These are phyloP conservation scores for Corynorhinus townsendii DNA, from an alignment of 2,113 vertebrate genomes.

Conservation along the genomic window DNA sequence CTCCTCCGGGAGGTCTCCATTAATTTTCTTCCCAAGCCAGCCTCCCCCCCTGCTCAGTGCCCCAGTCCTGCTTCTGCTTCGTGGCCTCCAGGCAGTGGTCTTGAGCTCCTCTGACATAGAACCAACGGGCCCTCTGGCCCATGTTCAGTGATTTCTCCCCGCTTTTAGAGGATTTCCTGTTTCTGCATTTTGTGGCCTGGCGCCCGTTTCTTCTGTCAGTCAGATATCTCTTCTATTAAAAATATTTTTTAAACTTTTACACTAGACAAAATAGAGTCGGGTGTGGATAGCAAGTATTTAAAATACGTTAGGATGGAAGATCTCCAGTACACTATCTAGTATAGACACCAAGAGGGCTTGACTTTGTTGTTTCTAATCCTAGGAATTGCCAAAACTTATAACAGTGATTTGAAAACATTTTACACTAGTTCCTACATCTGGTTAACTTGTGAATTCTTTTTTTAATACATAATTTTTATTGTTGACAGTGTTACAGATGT, in stretches of 20 bases:
- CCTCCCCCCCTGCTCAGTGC: background rate
- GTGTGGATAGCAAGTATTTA: background rate
- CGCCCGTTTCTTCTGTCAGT: background rate
- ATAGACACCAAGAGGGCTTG: background rate
- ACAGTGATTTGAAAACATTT: background rate
- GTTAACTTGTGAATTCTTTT: background rate
- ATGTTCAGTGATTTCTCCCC: background rate
- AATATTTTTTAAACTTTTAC: background rate
- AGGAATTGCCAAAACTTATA: background rate
- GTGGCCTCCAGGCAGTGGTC: fast-evolving
- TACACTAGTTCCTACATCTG: background rate
- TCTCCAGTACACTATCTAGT: background rate
- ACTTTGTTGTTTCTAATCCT: background rate
- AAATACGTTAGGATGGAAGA: background rate
- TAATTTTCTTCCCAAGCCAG: background rate
- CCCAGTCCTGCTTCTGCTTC: background rate
- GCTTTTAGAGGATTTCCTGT: background rate
- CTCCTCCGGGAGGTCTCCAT: background rate
- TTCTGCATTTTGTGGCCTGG: background rate
- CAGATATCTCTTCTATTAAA: background rate
- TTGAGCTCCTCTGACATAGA: background rate
- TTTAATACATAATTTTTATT: no score
- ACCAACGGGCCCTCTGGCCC: fast-evolving
- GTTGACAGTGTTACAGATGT: no score
- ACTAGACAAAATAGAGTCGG: background rate